phyloP scores from a whole-genome alignment of 2,797 vertebrate species.

The Macropodus opercularis region DNA sequence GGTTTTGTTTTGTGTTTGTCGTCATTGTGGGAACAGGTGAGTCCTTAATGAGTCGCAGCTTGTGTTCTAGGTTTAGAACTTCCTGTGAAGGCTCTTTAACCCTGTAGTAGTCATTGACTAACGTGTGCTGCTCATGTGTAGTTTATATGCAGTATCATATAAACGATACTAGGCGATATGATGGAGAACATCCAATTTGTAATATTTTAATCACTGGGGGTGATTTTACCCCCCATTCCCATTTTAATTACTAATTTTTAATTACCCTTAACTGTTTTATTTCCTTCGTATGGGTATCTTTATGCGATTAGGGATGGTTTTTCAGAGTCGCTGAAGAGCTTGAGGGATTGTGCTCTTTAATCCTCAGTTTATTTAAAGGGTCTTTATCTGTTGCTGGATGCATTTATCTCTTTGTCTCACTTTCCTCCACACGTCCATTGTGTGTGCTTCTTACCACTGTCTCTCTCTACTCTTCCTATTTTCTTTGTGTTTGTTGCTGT shows the following conservation, averaged over 20 bases:
- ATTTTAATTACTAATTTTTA: constrained; percentile 69
- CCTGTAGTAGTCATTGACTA: no score
- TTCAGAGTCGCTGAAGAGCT: constrained; percentile 59
- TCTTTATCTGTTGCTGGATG: constrained; percentile 61
- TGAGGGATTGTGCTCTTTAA: constrained; percentile 65
- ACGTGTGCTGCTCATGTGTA: no score
- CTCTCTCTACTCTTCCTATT: constrained; percentile 30
- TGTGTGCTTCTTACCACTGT: constrained; percentile 25
- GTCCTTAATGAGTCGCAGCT: constrained; percentile 15
- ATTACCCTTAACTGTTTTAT: constrained; percentile 56
- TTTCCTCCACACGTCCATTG: constrained; percentile 28
- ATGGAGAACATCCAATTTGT: constrained; percentile 43
- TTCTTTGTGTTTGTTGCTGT: constrained; percentile 46
- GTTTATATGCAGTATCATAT: no score
- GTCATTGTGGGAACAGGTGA: constrained; percentile 20
- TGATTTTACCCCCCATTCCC: constrained; percentile 46
- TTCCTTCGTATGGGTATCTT: constrained; percentile 50
- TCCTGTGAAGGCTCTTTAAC: constrained; percentile 30
- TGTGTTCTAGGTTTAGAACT: constrained; percentile 37
- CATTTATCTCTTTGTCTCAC: constrained; percentile 62
- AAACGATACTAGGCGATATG: no score
- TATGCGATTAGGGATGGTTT: constrained; percentile 43
- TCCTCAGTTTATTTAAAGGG: constrained; percentile 60
- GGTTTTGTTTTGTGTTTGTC: constrained; percentile 20
- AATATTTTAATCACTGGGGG: constrained; percentile 50